A percentile compares a stretch with the other conserved stretches of the same genome.
These are phyloP conservation scores for Philopotamus ludificatus DNA, from an alignment of 1,140 invertebrate genomes.

Conservation along the genomic window DNA sequence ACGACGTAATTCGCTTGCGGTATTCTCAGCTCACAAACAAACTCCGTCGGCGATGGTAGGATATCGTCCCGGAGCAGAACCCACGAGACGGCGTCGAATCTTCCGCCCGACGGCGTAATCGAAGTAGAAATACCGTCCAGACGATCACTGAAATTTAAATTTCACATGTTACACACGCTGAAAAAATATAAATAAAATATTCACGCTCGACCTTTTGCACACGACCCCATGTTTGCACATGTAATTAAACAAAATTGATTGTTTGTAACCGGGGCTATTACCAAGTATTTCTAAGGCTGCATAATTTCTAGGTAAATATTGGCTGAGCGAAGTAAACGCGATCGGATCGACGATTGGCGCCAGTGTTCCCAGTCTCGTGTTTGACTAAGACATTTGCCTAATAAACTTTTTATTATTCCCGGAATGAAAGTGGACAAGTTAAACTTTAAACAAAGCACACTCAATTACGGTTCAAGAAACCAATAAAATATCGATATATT, in stretches of 20 bases:
- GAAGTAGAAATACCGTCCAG: constrained; percentile 35
- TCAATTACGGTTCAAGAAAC: neutral
- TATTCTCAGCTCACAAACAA: constrained; percentile 66
- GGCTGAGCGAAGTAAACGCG: neutral
- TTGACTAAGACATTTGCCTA: neutral
- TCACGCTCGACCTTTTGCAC: neutral
- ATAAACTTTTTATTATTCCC: neutral
- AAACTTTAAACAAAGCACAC: neutral
- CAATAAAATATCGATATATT: neutral
- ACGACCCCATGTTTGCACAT: neutral
- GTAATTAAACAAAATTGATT: constrained; percentile 16
- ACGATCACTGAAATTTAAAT: constrained; percentile 21
- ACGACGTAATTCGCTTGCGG: constrained; percentile 64
- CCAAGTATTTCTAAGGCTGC: constrained; percentile 13
- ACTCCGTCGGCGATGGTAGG: constrained; percentile 59
- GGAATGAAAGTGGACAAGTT: neutral
- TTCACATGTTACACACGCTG: neutral
- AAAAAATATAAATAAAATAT: neutral
- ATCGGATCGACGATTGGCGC: neutral
- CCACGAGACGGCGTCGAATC: constrained; percentile 59
- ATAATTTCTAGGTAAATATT: constrained; percentile 20
- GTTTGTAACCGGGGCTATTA: constrained; percentile 6
- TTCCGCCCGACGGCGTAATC: constrained; percentile 42
- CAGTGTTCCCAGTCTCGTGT: neutral
- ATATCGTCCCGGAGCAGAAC: constrained; percentile 58